Evolutionary conservation across 2,888 invertebrate species (phyloP), one percentile per base, ranked within the genome.

Genomic region (Embidobia sp.): DNA sequence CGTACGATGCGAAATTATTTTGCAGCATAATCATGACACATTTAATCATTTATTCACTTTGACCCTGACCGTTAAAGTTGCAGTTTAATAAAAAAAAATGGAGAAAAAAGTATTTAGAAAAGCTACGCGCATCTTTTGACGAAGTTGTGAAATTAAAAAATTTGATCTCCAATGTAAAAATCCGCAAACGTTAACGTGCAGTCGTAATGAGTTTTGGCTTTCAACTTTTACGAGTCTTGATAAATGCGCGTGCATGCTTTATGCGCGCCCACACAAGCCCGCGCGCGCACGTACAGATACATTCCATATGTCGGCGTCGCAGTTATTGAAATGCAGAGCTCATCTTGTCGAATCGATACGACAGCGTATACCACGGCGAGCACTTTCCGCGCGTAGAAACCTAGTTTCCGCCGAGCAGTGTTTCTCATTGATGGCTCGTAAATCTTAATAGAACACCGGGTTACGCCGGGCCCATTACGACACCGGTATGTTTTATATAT

Each of bases 281-380:
- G n/a, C n/a, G n/a, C 53, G 53, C 31, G 13, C 26, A 37, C 51
- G 46, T 42, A n/a, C n/a, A 57, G 29, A 27, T 53, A 55, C 69
- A 61, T 67, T 74, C 59, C 59, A 53, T 59, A 48, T 66, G 29
- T 42, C 31, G 42, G 18, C 67, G 70, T 78, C 53, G 49, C 67
- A 76, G 84, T 86, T 86, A 86, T 86, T 86, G 86, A 86, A 86
- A 85, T 85, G 86, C 84, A 80, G 81, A 84, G 82, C 81, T 84
- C 84, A 84, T 84, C 82, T 82, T 82, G 80, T 80, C 80, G 81
- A 86, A 86, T 85, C 86, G 84, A 86, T 86, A 84, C 80, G 77
- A 83, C 81, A 67, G 74, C 78, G 72, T 69, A 77, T 64, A 63
- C 53, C 37, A 53, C 42, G 53, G 78, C 79, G 75, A 76, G 70